A percentile compares a stretch with the other conserved stretches of the same genome.
These are phyloP conservation scores for Bujurquina vittata DNA, from an alignment of 2,113 vertebrate genomes.

Conservation along the genomic window DNA sequence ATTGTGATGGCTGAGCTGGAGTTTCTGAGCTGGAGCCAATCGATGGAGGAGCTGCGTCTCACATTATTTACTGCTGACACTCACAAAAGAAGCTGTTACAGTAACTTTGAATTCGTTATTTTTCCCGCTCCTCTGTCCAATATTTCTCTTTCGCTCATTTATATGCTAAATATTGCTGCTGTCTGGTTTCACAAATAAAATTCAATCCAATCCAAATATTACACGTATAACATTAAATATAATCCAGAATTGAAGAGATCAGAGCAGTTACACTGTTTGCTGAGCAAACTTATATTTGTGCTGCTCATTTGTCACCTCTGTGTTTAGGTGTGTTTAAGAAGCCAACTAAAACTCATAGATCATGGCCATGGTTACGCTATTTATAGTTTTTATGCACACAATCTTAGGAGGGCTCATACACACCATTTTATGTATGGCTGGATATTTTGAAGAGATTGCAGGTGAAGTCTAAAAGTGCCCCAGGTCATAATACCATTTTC, in stretches of 20 bases:
- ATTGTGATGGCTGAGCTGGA: too few relatives aligned
- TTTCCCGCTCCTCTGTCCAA: not conserved
- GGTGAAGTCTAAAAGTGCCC: slow-evolving; percentile 8
- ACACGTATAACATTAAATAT: not conserved
- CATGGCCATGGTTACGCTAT: fast-evolving
- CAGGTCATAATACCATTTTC: not conserved
- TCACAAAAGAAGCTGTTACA: not conserved
- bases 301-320: not conserved
- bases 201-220: slow-evolving; percentile 1
- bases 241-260: not conserved
- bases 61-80: slow-evolving; percentile 31
- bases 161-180: slow-evolving; percentile 4
- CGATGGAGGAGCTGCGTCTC: not conserved
- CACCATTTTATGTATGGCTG: not conserved
- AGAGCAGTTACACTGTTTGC: not conserved
- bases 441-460: not conserved
- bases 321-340: not conserved
- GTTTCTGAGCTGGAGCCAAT: not conserved
- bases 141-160: slow-evolving; percentile 5
- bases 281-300: not conserved
- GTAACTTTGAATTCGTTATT: not conserved
- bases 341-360: fast-evolving
- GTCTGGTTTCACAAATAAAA: not conserved
- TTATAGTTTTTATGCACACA: not conserved
- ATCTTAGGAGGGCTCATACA: not conserved